Evolutionary conservation across 2,888 invertebrate genomes (phyloP).

Genomic region (Unio delphinus): DNA sequence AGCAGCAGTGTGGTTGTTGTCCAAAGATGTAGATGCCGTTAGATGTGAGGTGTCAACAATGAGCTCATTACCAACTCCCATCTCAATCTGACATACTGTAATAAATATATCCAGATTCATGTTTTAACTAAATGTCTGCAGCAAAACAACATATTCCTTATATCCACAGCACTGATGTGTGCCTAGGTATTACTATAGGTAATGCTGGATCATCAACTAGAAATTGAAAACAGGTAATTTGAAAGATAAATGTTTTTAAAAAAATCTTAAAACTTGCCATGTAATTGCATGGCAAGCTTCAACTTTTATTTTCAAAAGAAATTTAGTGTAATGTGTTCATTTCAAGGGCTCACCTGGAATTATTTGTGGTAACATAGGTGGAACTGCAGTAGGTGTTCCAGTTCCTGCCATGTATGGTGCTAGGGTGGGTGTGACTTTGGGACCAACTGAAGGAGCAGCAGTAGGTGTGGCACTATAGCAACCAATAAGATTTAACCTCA

Average conservation of each 20-base stretch:
- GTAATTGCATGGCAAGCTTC: neutral
- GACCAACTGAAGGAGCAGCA: constrained; percentile 9
- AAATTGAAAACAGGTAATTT: too few relatives aligned
- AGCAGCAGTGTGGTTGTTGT: constrained; percentile 34
- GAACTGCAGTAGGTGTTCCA: constrained; percentile 28
- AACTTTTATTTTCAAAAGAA: neutral
- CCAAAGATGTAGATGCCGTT: constrained; percentile 77
- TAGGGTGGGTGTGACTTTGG: constrained; percentile 15
- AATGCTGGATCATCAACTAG: too few relatives aligned
- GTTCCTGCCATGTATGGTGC: constrained; percentile 11
- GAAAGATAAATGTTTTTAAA: too few relatives aligned
- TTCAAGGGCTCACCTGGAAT: constrained; percentile 34
- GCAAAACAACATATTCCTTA: too few relatives aligned
- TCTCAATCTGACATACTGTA: constrained; percentile 63
- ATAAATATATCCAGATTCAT: constrained; percentile 7
- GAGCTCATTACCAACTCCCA: constrained; percentile 79
- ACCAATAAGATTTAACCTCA: constrained; percentile 56
- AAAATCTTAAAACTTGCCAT: too few relatives aligned
- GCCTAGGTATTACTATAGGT: too few relatives aligned
- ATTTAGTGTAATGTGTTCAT: constrained; percentile 2
- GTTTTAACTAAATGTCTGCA: too few relatives aligned
- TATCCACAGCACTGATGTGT: too few relatives aligned
- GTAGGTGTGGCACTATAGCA: constrained; percentile 39
- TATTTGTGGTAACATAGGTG: constrained; percentile 29
- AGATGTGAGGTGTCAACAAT: constrained; percentile 77